phyloP scores from a whole-genome alignment of 2,113 vertebrate species.

The Tiliqua scincoides region DNA sequence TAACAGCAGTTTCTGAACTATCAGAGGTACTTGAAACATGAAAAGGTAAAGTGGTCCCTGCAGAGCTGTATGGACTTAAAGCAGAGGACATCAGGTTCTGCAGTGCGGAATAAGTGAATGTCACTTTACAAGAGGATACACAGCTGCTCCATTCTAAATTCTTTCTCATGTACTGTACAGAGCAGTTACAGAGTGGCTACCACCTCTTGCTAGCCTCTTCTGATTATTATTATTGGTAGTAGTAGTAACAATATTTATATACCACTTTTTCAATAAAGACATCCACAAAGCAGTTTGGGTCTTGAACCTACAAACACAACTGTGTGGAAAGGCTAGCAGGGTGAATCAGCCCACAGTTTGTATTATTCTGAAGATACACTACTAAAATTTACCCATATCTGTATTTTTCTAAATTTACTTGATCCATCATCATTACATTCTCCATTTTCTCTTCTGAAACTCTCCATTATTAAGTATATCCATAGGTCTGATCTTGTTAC shows the following conservation, averaged over 20 bases:
- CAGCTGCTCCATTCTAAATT: background rate
- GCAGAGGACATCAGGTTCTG: background rate
- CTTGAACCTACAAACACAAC: background rate
- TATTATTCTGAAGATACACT: background rate
- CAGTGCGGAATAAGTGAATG: background rate
- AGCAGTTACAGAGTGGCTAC: background rate
- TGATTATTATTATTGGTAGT: too few relatives aligned
- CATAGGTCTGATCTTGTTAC: background rate
- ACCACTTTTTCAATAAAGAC: too few relatives aligned
- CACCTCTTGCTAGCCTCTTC: background rate
- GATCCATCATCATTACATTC: background rate
- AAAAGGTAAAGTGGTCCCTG: background rate
- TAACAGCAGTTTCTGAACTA: background rate
- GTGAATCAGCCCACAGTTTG: background rate
- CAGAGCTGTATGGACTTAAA: background rate
- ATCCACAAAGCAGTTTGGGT: too few relatives aligned
- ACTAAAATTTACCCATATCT: background rate
- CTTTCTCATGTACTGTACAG: background rate
- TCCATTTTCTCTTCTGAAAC: background rate
- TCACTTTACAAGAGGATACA: background rate
- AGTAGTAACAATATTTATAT: too few relatives aligned
- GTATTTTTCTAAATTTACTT: background rate
- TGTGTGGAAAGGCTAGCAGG: background rate
- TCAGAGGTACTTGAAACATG: background rate
- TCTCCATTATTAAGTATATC: background rate